These are phyloP conservation scores for Agriotes lineatus DNA, from an alignment of 2,888 invertebrate genomes.

Conservation along the genomic window DNA sequence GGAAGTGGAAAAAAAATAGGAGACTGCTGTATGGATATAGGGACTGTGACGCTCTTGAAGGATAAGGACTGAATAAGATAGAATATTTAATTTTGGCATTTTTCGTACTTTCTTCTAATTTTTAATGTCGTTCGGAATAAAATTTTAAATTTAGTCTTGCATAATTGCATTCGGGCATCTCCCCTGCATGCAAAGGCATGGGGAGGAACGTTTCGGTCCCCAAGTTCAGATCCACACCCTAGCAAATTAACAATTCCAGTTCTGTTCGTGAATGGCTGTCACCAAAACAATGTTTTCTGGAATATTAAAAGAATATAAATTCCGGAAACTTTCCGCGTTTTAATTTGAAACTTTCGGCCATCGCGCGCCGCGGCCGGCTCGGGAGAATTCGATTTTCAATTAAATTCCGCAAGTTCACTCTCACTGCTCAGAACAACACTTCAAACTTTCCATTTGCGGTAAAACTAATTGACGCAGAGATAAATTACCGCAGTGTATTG, in stretches of 20 bases:
- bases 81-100: too few relatives aligned
- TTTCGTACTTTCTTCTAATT: too few relatives aligned
- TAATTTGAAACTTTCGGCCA: conserved; percentile 43
- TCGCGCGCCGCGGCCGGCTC: conserved; percentile 17
- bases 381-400: conserved; percentile 40
- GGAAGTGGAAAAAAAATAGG: too few relatives aligned
- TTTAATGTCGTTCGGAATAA: too few relatives aligned
- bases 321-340: conserved; percentile 39
- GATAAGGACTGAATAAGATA: too few relatives aligned
- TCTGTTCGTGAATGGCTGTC: conserved; percentile 36
- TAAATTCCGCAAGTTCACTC: conserved; percentile 43
- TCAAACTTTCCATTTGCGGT: conserved; percentile 50
- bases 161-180: too few relatives aligned
- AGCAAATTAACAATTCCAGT: conserved; percentile 34
- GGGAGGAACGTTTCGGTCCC: too few relatives aligned
- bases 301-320: conserved; percentile 44
- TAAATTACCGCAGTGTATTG: conserved; percentile 48
- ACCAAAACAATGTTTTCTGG: conserved; percentile 32
- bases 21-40: too few relatives aligned
- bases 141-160: too few relatives aligned
- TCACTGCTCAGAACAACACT: conserved; percentile 39
- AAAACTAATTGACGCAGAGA: conserved; percentile 52
- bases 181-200: too few relatives aligned
- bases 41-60: too few relatives aligned
- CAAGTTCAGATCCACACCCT: background rate